Conservation (phyloP, 2,797 vertebrate species). For the Pogonophryne albipinna region DNA sequence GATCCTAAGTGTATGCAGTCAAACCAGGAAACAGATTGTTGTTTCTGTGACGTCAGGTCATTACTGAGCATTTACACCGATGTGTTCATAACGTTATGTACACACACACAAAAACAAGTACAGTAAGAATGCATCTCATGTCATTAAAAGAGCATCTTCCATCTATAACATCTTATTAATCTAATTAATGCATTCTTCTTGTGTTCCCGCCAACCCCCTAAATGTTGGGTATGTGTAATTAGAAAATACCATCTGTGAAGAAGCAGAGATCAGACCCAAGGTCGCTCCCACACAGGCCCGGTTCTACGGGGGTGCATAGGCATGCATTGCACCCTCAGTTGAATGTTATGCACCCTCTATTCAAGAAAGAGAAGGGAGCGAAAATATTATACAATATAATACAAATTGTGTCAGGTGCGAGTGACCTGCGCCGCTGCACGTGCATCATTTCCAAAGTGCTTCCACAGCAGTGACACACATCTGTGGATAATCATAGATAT, state of each 20-base stretch:
- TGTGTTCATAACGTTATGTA: conserved; percentile 2
- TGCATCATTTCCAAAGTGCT: no score
- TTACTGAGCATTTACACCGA: not conserved
- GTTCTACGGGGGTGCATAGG: no score
- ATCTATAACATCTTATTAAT: conserved; percentile 25
- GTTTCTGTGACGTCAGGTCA: conserved; percentile 5
- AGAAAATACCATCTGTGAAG: conserved; percentile 56
- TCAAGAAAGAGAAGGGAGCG: no score
- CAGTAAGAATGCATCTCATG: conserved; percentile 4
- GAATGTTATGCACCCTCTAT: no score
- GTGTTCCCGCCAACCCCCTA: conserved; percentile 10
- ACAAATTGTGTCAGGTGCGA: no score
- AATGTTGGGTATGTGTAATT: conserved; percentile 53
- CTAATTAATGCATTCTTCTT: conserved; percentile 47
- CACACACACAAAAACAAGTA: not conserved
- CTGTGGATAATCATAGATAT: no score
- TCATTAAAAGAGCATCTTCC: conserved; percentile 47
- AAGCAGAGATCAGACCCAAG: conserved; percentile 35
- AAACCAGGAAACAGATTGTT: conserved; percentile 8
- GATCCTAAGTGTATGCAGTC: conserved; percentile 4
- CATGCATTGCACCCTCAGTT: no score
- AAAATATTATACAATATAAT: no score
- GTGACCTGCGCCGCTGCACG: no score
- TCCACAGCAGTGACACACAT: no score
- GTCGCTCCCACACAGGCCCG: conserved; percentile 5